Percentiles rank a stretch among this genome's conserved stretches.
These are phyloP conservation scores for Falco peregrinus DNA, from an alignment of 2,797 vertebrate species.

Conservation along the genomic window DNA sequence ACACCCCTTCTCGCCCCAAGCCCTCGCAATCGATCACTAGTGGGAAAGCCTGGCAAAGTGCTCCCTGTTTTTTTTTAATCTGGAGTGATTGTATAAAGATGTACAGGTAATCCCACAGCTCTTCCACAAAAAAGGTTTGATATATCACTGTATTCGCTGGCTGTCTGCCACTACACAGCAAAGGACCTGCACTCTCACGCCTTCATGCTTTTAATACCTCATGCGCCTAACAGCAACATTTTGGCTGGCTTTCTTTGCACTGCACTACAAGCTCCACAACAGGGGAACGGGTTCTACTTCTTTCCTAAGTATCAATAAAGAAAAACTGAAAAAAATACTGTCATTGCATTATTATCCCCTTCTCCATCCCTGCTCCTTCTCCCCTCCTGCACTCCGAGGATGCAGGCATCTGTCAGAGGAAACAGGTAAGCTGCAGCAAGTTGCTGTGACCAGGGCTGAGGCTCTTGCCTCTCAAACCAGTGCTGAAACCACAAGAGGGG, in stretches of 20 bases:
- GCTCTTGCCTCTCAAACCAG: not conserved
- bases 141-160: fast-evolving
- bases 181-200: not conserved
- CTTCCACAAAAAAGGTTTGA: not conserved
- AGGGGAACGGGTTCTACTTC: not conserved
- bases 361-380: not conserved
- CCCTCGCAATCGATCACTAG: fast-evolving
- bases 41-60: not conserved
- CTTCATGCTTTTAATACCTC: not conserved
- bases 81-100: not conserved
- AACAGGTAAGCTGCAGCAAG: not conserved
- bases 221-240: not conserved
- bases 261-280: not conserved
- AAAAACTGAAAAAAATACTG: not conserved
- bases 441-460: not conserved
- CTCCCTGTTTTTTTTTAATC: not conserved
- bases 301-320: not conserved
- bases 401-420: not conserved
- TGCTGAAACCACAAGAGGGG: not conserved
- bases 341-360: not conserved
- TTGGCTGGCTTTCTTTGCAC: not conserved
- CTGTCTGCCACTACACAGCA: not conserved
- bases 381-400: not conserved
- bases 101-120: not conserved
- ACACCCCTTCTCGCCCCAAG: not conserved